Conservation (phyloP, 1,140 invertebrate species). For the Panonychus citri region DNA sequence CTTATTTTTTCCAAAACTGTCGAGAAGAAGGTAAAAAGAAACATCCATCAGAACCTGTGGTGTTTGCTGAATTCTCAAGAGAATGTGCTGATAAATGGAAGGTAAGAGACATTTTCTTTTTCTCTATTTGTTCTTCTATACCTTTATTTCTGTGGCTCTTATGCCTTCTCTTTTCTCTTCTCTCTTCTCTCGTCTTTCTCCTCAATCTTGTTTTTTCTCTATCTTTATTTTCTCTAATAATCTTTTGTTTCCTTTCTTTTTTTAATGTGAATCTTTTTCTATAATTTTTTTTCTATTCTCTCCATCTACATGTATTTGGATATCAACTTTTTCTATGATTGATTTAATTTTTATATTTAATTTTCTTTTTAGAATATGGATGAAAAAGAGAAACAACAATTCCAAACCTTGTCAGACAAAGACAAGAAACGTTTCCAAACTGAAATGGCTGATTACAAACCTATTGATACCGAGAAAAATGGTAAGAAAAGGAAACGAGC, state of each 20-base stretch:
- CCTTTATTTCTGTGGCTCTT: not conserved
- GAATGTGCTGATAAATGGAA: conserved; percentile 99
- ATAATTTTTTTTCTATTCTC: too few relatives aligned
- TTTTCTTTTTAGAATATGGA: conserved; percentile 62
- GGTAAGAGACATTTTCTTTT: conserved; percentile 31
- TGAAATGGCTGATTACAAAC: conserved; percentile 88
- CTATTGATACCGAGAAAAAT: conserved; percentile 59
- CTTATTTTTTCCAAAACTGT: conserved; percentile 97
- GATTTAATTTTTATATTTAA: conserved; percentile 8
- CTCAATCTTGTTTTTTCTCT: not conserved
- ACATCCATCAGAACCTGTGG: conserved; percentile 91
- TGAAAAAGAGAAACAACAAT: conserved; percentile 92
- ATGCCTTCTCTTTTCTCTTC: not conserved
- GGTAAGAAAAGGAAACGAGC: conserved; percentile 71
- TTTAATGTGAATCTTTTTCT: too few relatives aligned
- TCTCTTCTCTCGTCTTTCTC: not conserved
- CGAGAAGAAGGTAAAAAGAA: conserved; percentile 97
- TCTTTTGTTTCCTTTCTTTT: too few relatives aligned
- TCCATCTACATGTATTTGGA: too few relatives aligned
- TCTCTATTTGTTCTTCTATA: too few relatives aligned
- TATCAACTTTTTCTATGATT: too few relatives aligned
- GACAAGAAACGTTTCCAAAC: conserved; percentile 87
- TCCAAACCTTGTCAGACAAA: conserved; percentile 94
- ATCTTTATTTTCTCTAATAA: not conserved
- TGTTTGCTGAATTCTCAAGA: conserved; percentile 97